phyloP scores from a whole-genome alignment of 2,888 invertebrate genomes.

The Pocota personata region DNA sequence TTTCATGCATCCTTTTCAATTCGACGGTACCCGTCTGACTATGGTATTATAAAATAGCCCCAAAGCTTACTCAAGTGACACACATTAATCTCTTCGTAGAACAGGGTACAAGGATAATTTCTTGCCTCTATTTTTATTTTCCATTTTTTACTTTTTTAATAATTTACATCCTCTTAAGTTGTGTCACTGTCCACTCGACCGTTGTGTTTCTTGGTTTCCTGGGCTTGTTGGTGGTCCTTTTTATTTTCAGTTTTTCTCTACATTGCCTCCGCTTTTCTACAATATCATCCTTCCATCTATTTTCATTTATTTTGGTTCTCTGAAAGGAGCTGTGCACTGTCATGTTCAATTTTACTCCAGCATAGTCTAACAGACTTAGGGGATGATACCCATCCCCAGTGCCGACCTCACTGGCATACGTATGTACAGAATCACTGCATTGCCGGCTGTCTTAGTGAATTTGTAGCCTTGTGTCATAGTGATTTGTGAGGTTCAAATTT shows the following conservation, averaged over 20 bases:
- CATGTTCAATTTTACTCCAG: conserved; percentile 50
- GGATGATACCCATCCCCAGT: background rate
- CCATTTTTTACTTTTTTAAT: conserved; percentile 30
- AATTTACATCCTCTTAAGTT: conserved; percentile 54
- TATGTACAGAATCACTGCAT: conserved; percentile 42
- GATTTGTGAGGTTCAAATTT: conserved; percentile 66
- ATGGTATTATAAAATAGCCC: conserved; percentile 25
- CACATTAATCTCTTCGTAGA: conserved; percentile 42
- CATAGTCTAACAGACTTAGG: conserved; percentile 7
- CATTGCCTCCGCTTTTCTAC: background rate
- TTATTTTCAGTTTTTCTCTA: background rate
- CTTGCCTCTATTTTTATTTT: conserved; percentile 1
- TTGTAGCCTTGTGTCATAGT: conserved; percentile 55
- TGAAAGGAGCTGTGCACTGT: conserved; percentile 45
- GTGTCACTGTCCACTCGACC: conserved; percentile 52
- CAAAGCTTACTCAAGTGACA: conserved; percentile 34
- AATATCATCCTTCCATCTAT: background rate
- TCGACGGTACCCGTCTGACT: conserved; percentile 13
- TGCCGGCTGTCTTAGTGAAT: conserved; percentile 32
- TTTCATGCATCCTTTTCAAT: conserved; percentile 17
- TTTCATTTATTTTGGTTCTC: conserved; percentile 16
- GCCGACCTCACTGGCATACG: background rate
- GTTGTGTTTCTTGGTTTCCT: conserved; percentile 22
- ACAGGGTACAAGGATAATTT: conserved; percentile 25
- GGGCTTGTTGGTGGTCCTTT: background rate